Evolutionary conservation across 2,797 vertebrate genomes (phyloP).

Genomic region (Urophycis tenuis): DNA sequence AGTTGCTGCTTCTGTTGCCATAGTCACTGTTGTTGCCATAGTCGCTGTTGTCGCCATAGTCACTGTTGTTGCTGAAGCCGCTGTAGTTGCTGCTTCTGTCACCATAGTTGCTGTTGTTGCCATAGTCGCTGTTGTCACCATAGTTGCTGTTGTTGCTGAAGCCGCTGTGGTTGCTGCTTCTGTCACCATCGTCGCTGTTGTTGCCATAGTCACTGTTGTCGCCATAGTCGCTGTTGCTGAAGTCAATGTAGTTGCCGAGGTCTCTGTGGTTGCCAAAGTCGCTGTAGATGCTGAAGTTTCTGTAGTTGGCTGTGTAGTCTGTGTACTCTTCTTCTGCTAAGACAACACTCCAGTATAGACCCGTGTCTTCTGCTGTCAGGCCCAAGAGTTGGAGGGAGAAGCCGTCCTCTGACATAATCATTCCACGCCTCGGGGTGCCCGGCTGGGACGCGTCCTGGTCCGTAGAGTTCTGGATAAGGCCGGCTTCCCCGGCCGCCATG

Average conservation of each 20-base stretch:
- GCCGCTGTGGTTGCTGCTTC: too few relatives aligned
- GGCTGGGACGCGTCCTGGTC: conserved; percentile 32
- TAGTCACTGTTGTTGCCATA: neutral
- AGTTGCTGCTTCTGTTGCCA: neutral
- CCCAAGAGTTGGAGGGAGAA: conserved; percentile 41
- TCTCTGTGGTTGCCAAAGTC: neutral
- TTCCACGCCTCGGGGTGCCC: conserved; percentile 41
- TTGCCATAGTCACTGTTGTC: neutral
- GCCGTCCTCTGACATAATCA: conserved; percentile 28
- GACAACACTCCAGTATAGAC: conserved; percentile 58
- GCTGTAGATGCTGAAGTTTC: too few relatives aligned
- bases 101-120: neutral
- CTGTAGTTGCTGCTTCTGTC: too few relatives aligned
- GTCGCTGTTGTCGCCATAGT: neutral
- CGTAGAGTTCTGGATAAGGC: conserved; percentile 41
- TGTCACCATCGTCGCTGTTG: neutral
- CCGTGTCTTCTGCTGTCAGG: conserved; percentile 33
- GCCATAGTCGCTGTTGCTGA: neutral
- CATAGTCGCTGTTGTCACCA: neutral
- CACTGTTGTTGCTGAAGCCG: neutral
- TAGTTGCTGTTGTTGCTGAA: neutral
- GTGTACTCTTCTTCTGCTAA: neutral
- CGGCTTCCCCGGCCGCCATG: neutral
- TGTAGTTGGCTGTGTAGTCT: too few relatives aligned
- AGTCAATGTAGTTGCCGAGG: too few relatives aligned